Conservation (phyloP, 2,797 vertebrate genomes). For the Ctenochaetus hawaiiensis region DNA sequence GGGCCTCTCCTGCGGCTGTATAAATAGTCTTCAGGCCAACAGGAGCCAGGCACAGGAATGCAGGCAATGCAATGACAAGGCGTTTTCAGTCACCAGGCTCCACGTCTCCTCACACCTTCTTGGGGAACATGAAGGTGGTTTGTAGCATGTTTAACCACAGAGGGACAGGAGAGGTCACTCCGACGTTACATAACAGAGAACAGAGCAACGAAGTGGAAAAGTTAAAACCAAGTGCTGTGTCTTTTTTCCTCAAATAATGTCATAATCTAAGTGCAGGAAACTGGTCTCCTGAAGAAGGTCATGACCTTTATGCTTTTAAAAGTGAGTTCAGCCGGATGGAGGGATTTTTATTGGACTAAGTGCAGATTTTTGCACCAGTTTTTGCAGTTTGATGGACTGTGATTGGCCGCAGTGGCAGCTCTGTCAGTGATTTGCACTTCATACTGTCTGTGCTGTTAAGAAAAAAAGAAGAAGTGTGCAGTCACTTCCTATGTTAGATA, state of each 20-base stretch:
- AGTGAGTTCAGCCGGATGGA: conserved; percentile 1
- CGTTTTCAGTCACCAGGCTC: conserved; percentile 73
- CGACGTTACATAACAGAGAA: conserved; percentile 10
- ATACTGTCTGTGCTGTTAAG: not conserved
- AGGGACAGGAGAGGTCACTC: conserved; percentile 45
- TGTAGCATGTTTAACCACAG: conserved; percentile 41
- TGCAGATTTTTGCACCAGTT: too few species aligned
- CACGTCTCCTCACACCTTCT: conserved; percentile 78
- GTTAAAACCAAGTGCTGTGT: not conserved
- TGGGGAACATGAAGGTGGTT: conserved; percentile 73
- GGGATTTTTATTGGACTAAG: too few species aligned
- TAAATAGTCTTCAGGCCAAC: conserved; percentile 84
- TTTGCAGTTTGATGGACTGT: not conserved
- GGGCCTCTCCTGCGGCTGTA: conserved; percentile 79
- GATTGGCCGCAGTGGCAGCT: not conserved
- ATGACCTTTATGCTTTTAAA: not conserved
- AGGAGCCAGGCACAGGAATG: conserved; percentile 83
- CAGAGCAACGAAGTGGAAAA: conserved; percentile 7
- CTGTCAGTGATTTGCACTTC: not conserved
- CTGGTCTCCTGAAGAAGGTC: not conserved
- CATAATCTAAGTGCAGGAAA: not conserved
- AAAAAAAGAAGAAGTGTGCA: too few species aligned
- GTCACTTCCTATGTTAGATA: conserved; percentile 1
- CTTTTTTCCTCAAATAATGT: not conserved
- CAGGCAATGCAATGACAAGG: conserved; percentile 79